Evolutionary conservation across 2,797 vertebrate genomes (phyloP), one percentile per base, ranked within the genome.

Genomic region (Gadopsis marmoratus): DNA sequence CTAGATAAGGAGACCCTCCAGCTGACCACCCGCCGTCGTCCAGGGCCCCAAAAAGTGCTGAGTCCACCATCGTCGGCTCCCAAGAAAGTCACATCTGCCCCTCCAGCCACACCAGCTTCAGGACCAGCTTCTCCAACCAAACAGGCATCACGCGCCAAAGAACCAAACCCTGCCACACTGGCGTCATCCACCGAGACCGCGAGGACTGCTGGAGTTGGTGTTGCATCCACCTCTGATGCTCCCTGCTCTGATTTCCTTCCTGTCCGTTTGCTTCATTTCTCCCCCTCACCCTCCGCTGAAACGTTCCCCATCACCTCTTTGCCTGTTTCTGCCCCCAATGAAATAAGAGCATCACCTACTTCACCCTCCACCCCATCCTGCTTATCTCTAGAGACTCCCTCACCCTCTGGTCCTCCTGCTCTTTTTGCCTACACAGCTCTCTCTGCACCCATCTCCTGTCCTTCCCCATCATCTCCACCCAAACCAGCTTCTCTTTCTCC

Each of bases 1-100:
- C 96, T 99, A 91, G 98, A 99, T 97, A 99, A 99, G 94, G 95
- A 97, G 93, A 94, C 88, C 45, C 95, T 98, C 78, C 96, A 96
- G 89, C 90, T 97, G 91, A 78, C 91, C 93, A 86, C 77, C 93
- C 86, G 58, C 19, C 72, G 35, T 12, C 16, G 86, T 74, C 95
- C 90, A 37, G 94, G 92, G 61, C 78, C 90, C 79, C 82, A 76
- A 60, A 78, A 77, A 47, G 81, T 80, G 47, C 90, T 84, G 35
- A 31, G 53, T 64, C 64, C 78, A 1, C 74, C 50, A 0, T 17
- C 26, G 0, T 9, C 23, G 1, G 65, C 5, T 72, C 89, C 91
- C 85, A 90, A 77, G 61, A 79, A 60, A 79, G 67, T 83, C 74
- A 84, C 72, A 9, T 47, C 86, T 55, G 53, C 69, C 74, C 64